Base-by-base conservation (phyloP, 1,140 invertebrate genomes). In the Phenacoccus solenopsis region DNA sequence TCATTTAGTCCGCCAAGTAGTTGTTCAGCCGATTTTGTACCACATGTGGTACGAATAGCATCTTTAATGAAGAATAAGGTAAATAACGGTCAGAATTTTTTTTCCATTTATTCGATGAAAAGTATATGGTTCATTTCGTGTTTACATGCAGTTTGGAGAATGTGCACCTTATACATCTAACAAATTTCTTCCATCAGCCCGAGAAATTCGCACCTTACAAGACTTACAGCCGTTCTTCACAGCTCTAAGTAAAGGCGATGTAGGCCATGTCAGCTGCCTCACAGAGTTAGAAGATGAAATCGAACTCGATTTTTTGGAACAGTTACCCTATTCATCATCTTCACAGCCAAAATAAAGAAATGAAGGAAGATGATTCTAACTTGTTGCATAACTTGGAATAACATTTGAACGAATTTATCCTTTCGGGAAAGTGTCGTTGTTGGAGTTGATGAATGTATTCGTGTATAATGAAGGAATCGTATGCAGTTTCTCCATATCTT, bases 191-290 rank as follows among this genome's bases (percentile, higher is more conserved):
- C 77, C 91, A 16, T 85, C 84, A 1, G 84, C 87, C 72, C 87
- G 86, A 70, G 84, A 82, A 67, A 84, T 94, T 32, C 84, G 83
- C 20, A 85, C 86, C 22, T 79, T 94, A 22, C 83, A 87, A 75
- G 90, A 94, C 74, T 79, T 94, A 20, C 90, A 92, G 74, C 82
- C 86, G 25, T 94, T 93, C 80, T 94, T 94, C 77, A 86, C 88
- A 61, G 74, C 74, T 20, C 67, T 76, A 68, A 74, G 75, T 61
- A 72, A 71, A 57, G 72, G 74, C 24, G 49, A 72, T 13, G 73
- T 73, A 30, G 9, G 59, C 22, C 71, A 74, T 20, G 69, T 72
- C 1, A 81, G 9, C 80, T 80, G 70, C 67, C 76, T 70, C 74
- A 77, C 72, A 49, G 78, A 74, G 76, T 76, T 64, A 74, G 80